A percentile compares a stretch with the other conserved stretches of the same genome.
Conservation (phyloP, 2,113 vertebrate species). For the Elgaria multicarinata region DNA sequence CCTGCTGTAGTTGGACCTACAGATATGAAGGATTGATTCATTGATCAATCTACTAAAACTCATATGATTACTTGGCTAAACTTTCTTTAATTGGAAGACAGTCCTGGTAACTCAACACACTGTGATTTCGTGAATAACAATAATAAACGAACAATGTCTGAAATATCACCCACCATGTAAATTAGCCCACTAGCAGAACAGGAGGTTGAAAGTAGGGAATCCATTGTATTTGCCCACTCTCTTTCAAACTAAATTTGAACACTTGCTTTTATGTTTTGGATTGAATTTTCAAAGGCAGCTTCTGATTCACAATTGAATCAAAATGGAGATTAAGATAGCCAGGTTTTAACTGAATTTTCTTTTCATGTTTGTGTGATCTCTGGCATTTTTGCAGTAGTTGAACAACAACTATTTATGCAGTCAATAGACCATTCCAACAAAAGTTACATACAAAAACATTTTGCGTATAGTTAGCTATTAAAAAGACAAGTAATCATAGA, state of each 20-base stretch:
- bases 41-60: neutral
- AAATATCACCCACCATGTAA: constrained; percentile 3
- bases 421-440: too few species aligned
- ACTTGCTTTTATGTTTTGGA: neutral
- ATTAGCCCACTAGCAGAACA: neutral
- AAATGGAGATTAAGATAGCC: neutral
- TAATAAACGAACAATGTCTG: neutral
- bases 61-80: neutral
- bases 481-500: too few species aligned
- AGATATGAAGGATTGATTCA: neutral
- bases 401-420: too few species aligned
- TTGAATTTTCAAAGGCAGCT: constrained; percentile 2
- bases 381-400: neutral
- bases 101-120: neutral
- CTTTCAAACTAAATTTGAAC: neutral
- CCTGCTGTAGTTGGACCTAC: neutral
- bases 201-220: neutral
- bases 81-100: neutral
- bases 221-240: neutral
- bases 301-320: neutral
- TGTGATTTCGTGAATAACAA: too few species aligned
- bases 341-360: neutral
- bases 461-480: too few species aligned
- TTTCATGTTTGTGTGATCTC: neutral
- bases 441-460: too few species aligned